Evolutionary conservation across 2,888 invertebrate species (phyloP).

Genomic region (Odontocerum albicorne): DNA sequence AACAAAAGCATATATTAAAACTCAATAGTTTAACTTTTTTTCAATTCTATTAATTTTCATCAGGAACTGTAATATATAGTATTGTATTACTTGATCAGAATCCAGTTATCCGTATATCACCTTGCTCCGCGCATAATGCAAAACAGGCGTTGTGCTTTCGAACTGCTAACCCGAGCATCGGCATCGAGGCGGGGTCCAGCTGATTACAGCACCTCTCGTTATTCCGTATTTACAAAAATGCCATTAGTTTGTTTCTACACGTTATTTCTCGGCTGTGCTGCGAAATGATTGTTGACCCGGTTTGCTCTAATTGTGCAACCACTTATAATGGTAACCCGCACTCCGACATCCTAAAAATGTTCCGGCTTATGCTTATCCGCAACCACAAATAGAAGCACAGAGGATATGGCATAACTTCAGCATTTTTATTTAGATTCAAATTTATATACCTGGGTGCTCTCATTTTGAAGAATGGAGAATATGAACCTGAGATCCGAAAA

Average conservation of each 20-base stretch:
- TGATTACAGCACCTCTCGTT: conserved; percentile 24
- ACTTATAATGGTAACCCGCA: conserved; percentile 9
- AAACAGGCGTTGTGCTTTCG: too few species aligned
- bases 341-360: conserved; percentile 20
- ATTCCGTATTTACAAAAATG: conserved; percentile 27
- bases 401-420: too few species aligned
- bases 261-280: conserved; percentile 18
- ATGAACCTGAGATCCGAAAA: too few species aligned
- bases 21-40: too few species aligned
- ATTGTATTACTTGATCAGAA: neutral
- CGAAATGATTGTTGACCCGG: conserved; percentile 32
- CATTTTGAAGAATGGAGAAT: too few species aligned
- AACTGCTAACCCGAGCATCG: too few species aligned
- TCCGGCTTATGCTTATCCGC: conserved; percentile 15
- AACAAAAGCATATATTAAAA: too few species aligned
- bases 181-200: conserved; percentile 20
- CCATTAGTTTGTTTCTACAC: conserved; percentile 26
- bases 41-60: neutral
- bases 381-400: too few species aligned
- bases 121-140: too few species aligned
- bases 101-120: too few species aligned
- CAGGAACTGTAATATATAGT: neutral
- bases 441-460: too few species aligned
- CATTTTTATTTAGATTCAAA: too few species aligned
- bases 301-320: conserved; percentile 21